Evolutionary conservation across 2,113 vertebrate genomes (phyloP), one percentile per base, ranked within the genome.

Genomic region (Motacilla alba): DNA sequence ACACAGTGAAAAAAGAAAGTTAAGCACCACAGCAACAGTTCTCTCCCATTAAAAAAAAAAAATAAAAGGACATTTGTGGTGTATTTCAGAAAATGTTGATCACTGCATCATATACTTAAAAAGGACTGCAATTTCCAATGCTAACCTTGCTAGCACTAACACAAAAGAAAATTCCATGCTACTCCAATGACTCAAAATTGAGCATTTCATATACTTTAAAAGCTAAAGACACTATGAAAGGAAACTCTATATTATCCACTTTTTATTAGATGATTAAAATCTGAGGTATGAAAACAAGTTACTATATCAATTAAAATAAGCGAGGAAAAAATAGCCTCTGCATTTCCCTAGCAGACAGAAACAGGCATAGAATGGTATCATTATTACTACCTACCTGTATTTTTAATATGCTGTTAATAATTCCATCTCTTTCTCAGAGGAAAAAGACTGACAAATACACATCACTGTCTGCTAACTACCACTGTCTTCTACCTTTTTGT

Each of bases 251-350:
- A 41, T 8, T 35, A 15, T 9, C 7, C 15, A 11, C 10, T 33
- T 67, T n/a, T 43, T 43, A 47, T 56, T 33, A 69, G 10, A 49
- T 31, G 0, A 31, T 39, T 87, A n/a, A 64, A 62, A 56, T 87
- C 4, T 55, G 14, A 69, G 24, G 18, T 43, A 37, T 15, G 14
- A 59, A 59, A n/a, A 24, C 22, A 59, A 53, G 37, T 66, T 39
- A 59, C 9, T 53, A 35, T 77, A 69, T 12, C 46, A 67, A 35
- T 47, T 80, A 23, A 73, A 85, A 46, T 12, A 60, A 39, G 10
- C 0, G 5, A 8, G 7, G 5, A 6, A 39, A 23, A 35, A 21
- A 31, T 0, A 13, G 16, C 5, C 19, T 56, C 50, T 56, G 41
- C 27, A 52, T 64, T 56, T 78, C 37, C 50, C 30, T 17, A 39